Evolutionary conservation across 2,888 invertebrate genomes (phyloP), one percentile per base, ranked within the genome.

Genomic region (Agrochola lychnidis): DNA sequence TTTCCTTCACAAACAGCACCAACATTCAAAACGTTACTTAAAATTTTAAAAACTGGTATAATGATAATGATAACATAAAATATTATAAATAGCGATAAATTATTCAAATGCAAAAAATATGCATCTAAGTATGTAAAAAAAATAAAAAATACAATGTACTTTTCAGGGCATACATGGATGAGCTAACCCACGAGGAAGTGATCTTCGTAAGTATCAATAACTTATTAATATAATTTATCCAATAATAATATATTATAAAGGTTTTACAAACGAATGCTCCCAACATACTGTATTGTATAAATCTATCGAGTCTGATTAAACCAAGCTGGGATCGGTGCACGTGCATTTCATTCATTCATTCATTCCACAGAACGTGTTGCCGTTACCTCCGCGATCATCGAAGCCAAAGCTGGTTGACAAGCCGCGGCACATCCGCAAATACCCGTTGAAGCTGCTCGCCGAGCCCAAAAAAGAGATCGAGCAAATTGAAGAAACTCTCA

Each of bases 391-490:
- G 0, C 89, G 95, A 3, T 89, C 91, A 0, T 92, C 88, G 2
- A 96, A 96, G 69, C 94, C 95, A 0, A 94, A 92, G 76, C 86
- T 96, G 3, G 89, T 96, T 0, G 95, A 96, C 85, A 95, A 94
- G 70, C 95, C 95, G 0, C 90, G 96, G 0, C 96, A 96, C 83
- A 87, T 95, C 3, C 89, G 96, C 12, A 95, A 94, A 76, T 91
- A 96, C 76, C 96, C 96, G 0, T 87, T 96, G 0, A 92, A 90
- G 70, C 56, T 95, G 36, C 92, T 93, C 0, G 76, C 81, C 10
- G 77, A 76, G 5, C 48, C 69, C 0, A 84, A 73, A 48, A 73
- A 57, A 36, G 36, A 79, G 19, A 4, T 22, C 0, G 73, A 68
- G 1, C 36, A 70, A 1, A n/a, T 36, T 5, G 61, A n/a, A 0